These are phyloP conservation scores for Peucedramus taeniatus DNA, from an alignment of 2,113 vertebrate species.

Conservation along the genomic window DNA sequence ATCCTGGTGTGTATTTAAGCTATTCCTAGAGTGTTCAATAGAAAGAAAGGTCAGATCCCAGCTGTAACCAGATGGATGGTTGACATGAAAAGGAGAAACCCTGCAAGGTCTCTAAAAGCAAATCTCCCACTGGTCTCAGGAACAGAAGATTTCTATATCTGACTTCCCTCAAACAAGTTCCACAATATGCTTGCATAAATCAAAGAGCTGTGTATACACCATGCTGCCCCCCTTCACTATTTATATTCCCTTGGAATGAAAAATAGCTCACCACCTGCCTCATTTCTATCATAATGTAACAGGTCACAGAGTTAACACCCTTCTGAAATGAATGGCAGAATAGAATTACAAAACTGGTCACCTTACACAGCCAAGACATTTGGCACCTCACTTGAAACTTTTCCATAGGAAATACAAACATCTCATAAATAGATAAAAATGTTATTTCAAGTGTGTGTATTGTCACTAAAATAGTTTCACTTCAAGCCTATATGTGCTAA, in stretches of 20 bases:
- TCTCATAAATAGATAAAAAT: background rate
- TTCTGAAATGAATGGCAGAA: conserved; percentile 15
- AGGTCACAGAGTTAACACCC: conserved; percentile 14
- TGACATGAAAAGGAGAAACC: background rate
- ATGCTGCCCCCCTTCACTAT: conserved; percentile 41
- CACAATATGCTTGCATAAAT: conserved; percentile 49
- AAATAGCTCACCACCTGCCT: conserved; percentile 63
- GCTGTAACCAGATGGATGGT: background rate
- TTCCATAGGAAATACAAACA: background rate
- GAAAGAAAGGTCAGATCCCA: background rate
- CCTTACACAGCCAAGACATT: background rate
- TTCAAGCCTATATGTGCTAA: background rate
- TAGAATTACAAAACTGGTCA: background rate
- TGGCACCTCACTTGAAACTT: background rate
- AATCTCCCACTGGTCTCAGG: background rate
- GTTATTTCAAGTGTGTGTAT: background rate
- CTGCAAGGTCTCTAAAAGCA: background rate
- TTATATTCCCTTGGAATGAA: conserved; percentile 51
- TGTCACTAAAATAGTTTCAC: background rate
- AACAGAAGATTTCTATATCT: conserved; percentile 33
- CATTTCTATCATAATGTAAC: conserved; percentile 44
- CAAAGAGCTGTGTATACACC: conserved; percentile 15
- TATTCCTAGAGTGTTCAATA: background rate
- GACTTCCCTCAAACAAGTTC: conserved; percentile 10
- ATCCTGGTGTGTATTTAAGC: background rate